Evolutionary conservation across 2,888 invertebrate genomes (phyloP).

Genomic region (Epinotia nisella): DNA sequence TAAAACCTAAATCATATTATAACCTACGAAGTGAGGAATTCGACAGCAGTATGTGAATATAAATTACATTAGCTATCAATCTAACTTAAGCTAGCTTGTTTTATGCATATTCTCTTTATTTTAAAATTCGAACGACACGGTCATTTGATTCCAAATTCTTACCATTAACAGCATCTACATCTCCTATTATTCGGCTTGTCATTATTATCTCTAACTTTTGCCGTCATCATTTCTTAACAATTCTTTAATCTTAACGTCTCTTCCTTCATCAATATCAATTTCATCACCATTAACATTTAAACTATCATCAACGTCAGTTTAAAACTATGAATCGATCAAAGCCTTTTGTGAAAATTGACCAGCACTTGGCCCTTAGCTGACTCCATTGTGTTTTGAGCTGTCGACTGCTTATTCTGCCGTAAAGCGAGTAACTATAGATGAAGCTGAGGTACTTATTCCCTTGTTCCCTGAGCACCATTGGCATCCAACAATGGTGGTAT

Average conservation of each 20-base stretch:
- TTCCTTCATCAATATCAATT: background rate
- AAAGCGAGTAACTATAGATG: background rate
- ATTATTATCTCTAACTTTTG: background rate
- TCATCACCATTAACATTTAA: constrained; percentile 10
- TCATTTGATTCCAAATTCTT: background rate
- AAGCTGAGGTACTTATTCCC: background rate
- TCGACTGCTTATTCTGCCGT: constrained; percentile 6
- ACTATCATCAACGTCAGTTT: background rate
- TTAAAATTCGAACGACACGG: background rate
- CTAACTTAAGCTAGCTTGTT: background rate
- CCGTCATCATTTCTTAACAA: background rate
- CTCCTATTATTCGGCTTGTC: background rate
- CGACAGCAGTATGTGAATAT: background rate
- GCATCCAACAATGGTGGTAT: constrained; percentile 46
- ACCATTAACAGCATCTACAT: background rate
- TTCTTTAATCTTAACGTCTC: background rate
- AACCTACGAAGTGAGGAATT: constrained; percentile 2
- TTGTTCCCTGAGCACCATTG: constrained; percentile 37
- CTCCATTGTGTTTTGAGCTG: constrained; percentile 37
- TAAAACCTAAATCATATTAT: background rate
- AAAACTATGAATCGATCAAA: constrained; percentile 18
- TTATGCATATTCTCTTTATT: background rate
- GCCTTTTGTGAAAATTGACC: constrained; percentile 36
- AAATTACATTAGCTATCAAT: background rate
- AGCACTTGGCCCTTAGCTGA: constrained; percentile 30